Evolutionary conservation across 2,888 invertebrate species (phyloP), one percentile per base, ranked within the genome.

Genomic region (Drosophila anomalata): DNA sequence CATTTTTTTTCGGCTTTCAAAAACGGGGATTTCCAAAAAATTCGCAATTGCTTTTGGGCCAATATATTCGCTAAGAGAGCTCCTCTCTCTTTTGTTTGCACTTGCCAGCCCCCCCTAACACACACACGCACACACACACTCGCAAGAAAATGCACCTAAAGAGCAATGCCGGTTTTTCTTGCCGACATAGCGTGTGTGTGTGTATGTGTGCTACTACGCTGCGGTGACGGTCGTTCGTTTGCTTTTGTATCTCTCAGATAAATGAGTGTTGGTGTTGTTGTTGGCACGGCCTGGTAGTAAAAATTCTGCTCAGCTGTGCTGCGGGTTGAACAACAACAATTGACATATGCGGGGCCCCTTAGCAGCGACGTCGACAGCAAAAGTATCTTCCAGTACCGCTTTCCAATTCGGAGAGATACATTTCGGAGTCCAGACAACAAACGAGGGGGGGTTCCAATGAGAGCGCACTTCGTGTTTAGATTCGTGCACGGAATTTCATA

Each of bases 231-330:
- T 67, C 67, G 73, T 59, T 67, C 60, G 67, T 51, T 60, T 48
- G 48, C 71, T 48, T 61, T 70, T 58, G 73, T 68, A 68, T 68
- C 69, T 79, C 68, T 70, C 68, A 79, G 87, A 87, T 82, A 84
- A 67, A 78, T 81, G 76, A 74, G 68, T 78, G 67, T 59, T 52
- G 48, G 29, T 42, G 67, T 72, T 59, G 53, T 46, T 44, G 42
- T 24, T 31, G 66, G 59, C 46, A 17, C 26, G 63, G 52, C 17
- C 42, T 57, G 39, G 73, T 77, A 62, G 80, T 86, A 63, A 82
- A 76, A 82, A 74, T 69, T 73, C 47, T 84, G 81, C 87, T 87
- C 81, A 82, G 81, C 81, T 82, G 81, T 79, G 85, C 76, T 70
- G 68, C 61, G 61, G 61, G 61, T 62, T 46, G 24, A 24, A 50